Evolutionary conservation across 2,888 invertebrate genomes (phyloP), one percentile per base, ranked within the genome.

Genomic region (Sinhomidia bicolor): DNA sequence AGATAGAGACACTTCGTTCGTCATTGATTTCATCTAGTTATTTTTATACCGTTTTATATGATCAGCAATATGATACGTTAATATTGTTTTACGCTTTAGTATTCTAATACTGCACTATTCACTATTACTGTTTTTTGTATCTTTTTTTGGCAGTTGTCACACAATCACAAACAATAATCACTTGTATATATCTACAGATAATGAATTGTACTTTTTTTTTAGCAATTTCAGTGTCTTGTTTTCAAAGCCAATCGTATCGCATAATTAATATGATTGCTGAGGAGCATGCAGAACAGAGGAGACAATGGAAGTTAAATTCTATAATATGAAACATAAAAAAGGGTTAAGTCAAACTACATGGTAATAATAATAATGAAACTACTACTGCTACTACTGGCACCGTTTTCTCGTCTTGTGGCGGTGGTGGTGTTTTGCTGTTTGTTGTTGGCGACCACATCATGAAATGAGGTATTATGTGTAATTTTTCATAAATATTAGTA

Each of bases 391-490:
- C 60, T 76, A 76, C 51, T 47, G 51, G 74, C 74, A 76, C 74
- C 74, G 23, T 51, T 76, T 76, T 76, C 26, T 47, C 1, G 68
- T 10, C 47, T 76, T 26, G 51, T 68, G 74, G 74, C 26, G 68
- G n/a, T n/a, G n/a, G n/a, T n/a, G n/a, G n/a, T n/a, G n/a, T n/a
- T n/a, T n/a, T n/a, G n/a, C 7, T 76, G 74, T 47, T 76, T 76
- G 74, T 76, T 51, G 74, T 47, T 29, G 20, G 51, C 47, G 74
- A 76, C 74, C 74, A 51, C 74, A 84, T 84, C 60, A 76, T 76
- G 84, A 85, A 85, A 79, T 85, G 78, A 85, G 57, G 78, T 29
- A 79, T 79, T 57, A 79, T 54, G 78, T 78, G 78, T 85, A 85
- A 85, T 85, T 84, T 79, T 78, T 76, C 84, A 84, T 84, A 62